Conservation (phyloP, 2,113 vertebrate genomes). For the Herpailurus yagouaroundi region DNA sequence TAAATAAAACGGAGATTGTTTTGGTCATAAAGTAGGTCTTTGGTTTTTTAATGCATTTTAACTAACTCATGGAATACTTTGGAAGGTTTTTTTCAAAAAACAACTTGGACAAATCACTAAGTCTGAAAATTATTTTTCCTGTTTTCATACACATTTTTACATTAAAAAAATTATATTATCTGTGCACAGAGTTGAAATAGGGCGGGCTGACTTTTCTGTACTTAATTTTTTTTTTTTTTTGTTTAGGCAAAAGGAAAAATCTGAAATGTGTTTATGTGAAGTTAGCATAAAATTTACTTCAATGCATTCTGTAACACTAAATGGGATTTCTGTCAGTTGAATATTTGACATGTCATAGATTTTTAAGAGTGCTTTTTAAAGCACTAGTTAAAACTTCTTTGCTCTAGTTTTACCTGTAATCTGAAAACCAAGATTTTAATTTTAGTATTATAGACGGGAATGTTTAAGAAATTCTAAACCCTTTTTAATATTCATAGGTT, state of each 20-base stretch:
- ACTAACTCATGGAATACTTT: not conserved
- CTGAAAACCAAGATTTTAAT: slow-evolving; percentile 32
- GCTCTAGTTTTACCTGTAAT: not conserved
- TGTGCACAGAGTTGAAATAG: slow-evolving; percentile 14
- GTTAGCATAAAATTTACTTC: slow-evolving; percentile 36
- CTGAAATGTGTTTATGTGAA: not conserved
- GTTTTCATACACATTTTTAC: slow-evolving; percentile 23
- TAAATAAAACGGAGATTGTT: not conserved
- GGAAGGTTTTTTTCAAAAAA: not conserved
- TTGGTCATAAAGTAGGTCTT: slow-evolving; percentile 27
- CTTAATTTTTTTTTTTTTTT: not conserved
- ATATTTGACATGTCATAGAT: slow-evolving; percentile 3
- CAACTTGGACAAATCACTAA: not conserved
- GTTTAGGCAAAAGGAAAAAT: slow-evolving; percentile 1
- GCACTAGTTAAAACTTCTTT: not conserved
- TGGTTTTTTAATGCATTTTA: slow-evolving; percentile 48
- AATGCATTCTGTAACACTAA: not conserved
- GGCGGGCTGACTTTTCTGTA: not conserved
- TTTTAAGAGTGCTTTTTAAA: not conserved
- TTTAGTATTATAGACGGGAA: not conserved
- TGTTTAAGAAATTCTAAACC: not conserved
- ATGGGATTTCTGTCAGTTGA: slow-evolving; percentile 5
- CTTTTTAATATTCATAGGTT: slow-evolving; percentile 31
- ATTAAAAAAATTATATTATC: not conserved
- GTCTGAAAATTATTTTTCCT: slow-evolving; percentile 13